Evolutionary conservation across 2,888 invertebrate genomes (phyloP), one percentile per base, ranked within the genome.

Genomic region (Drosophila imparisetae): DNA sequence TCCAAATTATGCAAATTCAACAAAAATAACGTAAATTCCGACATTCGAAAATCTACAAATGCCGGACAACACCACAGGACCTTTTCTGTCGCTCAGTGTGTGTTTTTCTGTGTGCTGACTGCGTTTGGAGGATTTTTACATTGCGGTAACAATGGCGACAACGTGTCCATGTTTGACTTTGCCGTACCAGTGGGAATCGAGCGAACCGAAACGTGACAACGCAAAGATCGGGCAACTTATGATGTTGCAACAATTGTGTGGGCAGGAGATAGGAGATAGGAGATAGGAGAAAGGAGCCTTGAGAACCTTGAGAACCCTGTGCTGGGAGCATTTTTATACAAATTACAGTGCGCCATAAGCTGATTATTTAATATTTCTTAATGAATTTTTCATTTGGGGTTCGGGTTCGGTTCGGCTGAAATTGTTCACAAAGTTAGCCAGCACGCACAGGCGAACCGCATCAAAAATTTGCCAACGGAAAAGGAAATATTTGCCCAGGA

Each of bases 291-390:
- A 24, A 38, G 21, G 15, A 21, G 49, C 30, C 42, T 48, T 65
- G 58, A 21, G 15, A 21, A 18, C 52, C n/a, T 62, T 53, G 36
- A 63, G 63, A 24, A 36, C 21, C 18, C 32, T 30, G 21, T 21
- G 42, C 1, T 21, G 42, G 11, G 5, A 21, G 69, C 45, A 53
- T 54, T 66, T 57, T 60, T 34, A 57, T 45, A 57, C 49, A 65
- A 66, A 61, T 76, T 72, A 64, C 64, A 24, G 34, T 34, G 36
- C 64, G 55, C 24, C 58, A 64, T 75, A 89, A 86, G 89, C 89
- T 79, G 84, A 89, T 89, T 86, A 86, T 89, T 86, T 76, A 86
- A 86, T 84, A 86, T 86, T 84, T 89, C 84, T 67, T 78, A 84
- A 86, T 89, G 73, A 77, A 86, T 85, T 83, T 89, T 79, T 72